Conservation (phyloP, 1,140 invertebrate genomes). For the Helicorthomorpha holstii region DNA sequence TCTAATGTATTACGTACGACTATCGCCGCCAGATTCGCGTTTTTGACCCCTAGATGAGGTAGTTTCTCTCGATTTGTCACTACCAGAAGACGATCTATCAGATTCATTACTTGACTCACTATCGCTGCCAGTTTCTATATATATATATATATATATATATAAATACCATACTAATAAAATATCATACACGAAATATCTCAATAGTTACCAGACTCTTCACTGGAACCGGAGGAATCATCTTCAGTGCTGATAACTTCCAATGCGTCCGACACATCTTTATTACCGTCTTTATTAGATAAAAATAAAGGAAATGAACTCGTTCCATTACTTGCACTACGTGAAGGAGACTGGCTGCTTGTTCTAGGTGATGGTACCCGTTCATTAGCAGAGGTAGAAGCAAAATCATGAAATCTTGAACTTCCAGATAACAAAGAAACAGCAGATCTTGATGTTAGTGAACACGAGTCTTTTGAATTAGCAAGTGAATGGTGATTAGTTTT, state of each 20-base stretch:
- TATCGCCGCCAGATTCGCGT: neutral
- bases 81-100: conserved; percentile 1
- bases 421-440: too few relatives aligned
- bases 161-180: neutral
- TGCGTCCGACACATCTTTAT: too few relatives aligned
- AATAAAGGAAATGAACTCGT: too few relatives aligned
- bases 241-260: neutral
- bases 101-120: conserved; percentile 4
- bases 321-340: too few relatives aligned
- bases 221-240: neutral
- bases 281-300: too few relatives aligned
- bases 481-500: too few relatives aligned
- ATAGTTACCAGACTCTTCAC: neutral
- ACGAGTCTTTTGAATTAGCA: too few relatives aligned
- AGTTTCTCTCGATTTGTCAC: conserved; percentile 1
- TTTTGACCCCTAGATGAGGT: neutral
- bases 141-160: neutral
- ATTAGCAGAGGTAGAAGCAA: too few relatives aligned
- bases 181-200: neutral
- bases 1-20: neutral
- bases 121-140: neutral
- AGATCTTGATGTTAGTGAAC: too few relatives aligned
- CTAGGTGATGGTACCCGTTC: too few relatives aligned
- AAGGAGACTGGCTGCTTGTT: too few relatives aligned
- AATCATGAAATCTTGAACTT: too few relatives aligned